Conservation (phyloP, 23 tunicate genomes). For the Oikopleura albicans region DNA sequence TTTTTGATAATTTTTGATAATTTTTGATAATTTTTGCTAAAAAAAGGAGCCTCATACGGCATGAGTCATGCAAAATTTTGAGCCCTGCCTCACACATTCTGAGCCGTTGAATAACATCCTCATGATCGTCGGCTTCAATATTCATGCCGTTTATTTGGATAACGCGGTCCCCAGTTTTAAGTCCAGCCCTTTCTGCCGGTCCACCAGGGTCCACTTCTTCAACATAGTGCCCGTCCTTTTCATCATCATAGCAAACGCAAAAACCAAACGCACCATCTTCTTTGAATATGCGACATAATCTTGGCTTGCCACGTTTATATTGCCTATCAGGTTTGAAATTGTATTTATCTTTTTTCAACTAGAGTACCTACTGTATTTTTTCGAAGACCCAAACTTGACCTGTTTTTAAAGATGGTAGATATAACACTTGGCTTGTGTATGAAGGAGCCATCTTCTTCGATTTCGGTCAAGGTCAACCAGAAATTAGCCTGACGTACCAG, state of each 20-base stretch:
- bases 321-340: conserved; percentile 1
- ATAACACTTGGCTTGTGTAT: no score
- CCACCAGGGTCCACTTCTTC: conserved; percentile 41
- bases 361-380: no score
- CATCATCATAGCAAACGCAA: conserved; percentile 27
- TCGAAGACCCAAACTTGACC: no score
- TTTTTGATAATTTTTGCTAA: no score
- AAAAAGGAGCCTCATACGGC: no score
- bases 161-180: conserved; percentile 36
- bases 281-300: conserved; percentile 70
- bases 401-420: no score
- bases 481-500: no score
- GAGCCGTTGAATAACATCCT: conserved; percentile 32
- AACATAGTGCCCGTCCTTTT: conserved; percentile 67
- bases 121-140: conserved; percentile 29
- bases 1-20: no score
- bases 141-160: conserved; percentile 65
- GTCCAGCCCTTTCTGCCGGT: conserved; percentile 38
- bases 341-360: no score
- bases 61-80: no score
- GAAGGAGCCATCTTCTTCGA: no score
- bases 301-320: conserved; percentile 33
- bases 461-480: no score
- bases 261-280: conserved; percentile 53
- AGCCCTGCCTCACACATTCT: conserved; percentile 47